Conservation (phyloP, 2,888 invertebrate genomes). For the Molanna angustata region DNA sequence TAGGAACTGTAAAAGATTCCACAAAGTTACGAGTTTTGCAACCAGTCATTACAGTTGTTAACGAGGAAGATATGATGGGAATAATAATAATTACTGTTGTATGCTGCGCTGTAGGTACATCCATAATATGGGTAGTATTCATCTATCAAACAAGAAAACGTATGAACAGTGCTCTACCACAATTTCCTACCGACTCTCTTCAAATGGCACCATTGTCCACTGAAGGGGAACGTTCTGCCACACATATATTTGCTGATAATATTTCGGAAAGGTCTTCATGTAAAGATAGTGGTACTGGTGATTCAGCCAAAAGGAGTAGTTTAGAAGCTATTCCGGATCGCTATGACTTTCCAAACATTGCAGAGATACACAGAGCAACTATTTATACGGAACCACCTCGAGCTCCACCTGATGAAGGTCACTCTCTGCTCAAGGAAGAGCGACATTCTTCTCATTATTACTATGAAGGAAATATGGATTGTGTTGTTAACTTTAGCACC, state of each 20-base stretch:
- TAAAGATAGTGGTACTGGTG: conserved; percentile 79
- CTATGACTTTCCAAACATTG: conserved; percentile 32
- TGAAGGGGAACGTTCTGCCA: conserved; percentile 35
- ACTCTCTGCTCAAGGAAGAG: conserved; percentile 13
- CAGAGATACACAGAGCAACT: conserved; percentile 6
- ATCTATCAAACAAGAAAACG: conserved; percentile 81
- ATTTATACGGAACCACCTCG: conserved; percentile 9
- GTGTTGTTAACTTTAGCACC: conserved; percentile 4
- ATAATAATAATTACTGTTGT: conserved; percentile 88
- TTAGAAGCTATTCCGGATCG: conserved; percentile 55
- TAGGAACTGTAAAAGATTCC: conserved; percentile 73
- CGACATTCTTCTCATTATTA: conserved; percentile 3
- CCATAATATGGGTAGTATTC: conserved; percentile 87
- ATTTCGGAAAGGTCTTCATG: conserved; percentile 72
- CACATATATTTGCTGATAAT: conserved; percentile 59
- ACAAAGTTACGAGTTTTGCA: conserved; percentile 71
- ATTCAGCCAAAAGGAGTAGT: conserved; percentile 72
- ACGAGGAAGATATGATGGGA: conserved; percentile 75
- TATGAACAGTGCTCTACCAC: conserved; percentile 52
- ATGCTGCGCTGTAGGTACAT: conserved; percentile 88
- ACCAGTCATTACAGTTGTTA: conserved; percentile 53
- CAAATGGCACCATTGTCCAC: conserved; percentile 47
- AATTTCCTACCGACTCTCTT: conserved; percentile 49
- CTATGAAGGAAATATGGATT: conserved; percentile 13
- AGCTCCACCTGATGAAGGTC: conserved; percentile 22